Evolutionary conservation across 1,140 invertebrate species (phyloP).

Genomic region (Drosophila chauvacae): DNA sequence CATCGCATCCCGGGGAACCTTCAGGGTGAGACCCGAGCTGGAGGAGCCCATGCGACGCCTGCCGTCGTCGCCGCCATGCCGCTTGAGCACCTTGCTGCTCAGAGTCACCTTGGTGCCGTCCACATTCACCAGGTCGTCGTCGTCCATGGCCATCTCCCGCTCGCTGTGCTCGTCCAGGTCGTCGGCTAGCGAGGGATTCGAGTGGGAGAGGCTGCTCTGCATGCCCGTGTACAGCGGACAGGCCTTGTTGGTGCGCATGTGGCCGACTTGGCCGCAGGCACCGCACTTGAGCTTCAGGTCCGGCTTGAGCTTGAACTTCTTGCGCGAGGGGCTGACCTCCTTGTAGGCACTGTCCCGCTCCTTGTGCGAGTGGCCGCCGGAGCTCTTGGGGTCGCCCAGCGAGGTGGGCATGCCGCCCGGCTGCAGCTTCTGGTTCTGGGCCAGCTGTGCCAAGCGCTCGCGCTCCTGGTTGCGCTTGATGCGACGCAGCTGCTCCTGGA

Average conservation of each 20-base stretch:
- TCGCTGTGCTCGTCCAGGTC: slow-evolving; percentile 94
- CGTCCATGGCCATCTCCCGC: slow-evolving; percentile 90
- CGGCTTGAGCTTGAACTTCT: slow-evolving; percentile 94
- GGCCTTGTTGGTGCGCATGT: slow-evolving; percentile 95
- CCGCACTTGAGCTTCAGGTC: slow-evolving; percentile 97
- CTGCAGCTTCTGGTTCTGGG: slow-evolving; percentile 79
- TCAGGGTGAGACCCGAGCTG: slow-evolving; percentile 88
- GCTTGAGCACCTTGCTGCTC: slow-evolving; percentile 91
- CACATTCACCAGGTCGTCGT: slow-evolving; percentile 95
- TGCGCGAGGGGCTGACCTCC: slow-evolving; percentile 88
- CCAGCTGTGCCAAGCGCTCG: slow-evolving; percentile 86
- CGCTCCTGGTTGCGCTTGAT: slow-evolving; percentile 97
- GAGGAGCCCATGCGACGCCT: slow-evolving; percentile 87
- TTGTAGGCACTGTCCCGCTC: slow-evolving; percentile 83
- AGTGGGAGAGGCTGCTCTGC: slow-evolving; percentile 86
- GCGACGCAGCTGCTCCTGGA: slow-evolving; percentile 97
- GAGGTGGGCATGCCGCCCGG: slow-evolving; percentile 79
- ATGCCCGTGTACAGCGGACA: slow-evolving; percentile 95
- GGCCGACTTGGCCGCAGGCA: slow-evolving; percentile 93
- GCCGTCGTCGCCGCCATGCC: slow-evolving; percentile 87
- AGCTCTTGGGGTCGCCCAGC: slow-evolving; percentile 80
- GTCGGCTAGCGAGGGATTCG: slow-evolving; percentile 91
- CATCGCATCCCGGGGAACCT: slow-evolving; percentile 92
- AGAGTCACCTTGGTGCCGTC: slow-evolving; percentile 96
- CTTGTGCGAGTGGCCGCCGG: slow-evolving; percentile 71